Conservation (phyloP, 2,888 invertebrate genomes). For the Sisyra terminalis region DNA sequence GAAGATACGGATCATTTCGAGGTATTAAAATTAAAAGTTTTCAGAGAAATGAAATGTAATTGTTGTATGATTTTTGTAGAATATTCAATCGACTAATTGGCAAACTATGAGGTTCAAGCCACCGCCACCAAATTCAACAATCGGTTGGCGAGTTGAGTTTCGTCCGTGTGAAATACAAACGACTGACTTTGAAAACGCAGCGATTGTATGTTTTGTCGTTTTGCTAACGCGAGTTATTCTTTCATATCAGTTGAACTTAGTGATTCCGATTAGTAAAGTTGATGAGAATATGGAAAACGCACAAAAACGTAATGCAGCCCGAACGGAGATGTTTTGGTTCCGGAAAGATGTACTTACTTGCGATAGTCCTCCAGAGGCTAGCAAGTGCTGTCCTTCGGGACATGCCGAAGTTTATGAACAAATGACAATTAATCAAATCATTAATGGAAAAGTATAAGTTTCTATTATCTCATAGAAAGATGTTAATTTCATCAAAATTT, state of each 20-base stretch:
- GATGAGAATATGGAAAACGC: conserved; percentile 96
- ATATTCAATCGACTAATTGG: conserved; percentile 99
- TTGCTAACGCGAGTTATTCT: conserved; percentile 91
- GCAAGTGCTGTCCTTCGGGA: conserved; percentile 21
- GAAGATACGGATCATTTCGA: conserved; percentile 98
- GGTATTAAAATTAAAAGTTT: too few species aligned
- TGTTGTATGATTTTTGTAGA: conserved; percentile 34
- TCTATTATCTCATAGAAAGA: conserved; percentile 1
- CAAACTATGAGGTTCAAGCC: conserved; percentile 99
- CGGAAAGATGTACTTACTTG: conserved; percentile 54
- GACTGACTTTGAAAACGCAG: conserved; percentile 99
- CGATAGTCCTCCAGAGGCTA: conserved; percentile 27
- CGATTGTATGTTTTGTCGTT: conserved; percentile 94
- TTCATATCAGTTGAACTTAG: conserved; percentile 87
- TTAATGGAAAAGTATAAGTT: conserved; percentile 84
- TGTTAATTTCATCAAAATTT: conserved; percentile 4
- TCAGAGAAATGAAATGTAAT: not conserved
- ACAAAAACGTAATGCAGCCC: conserved; percentile 78
- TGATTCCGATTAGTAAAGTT: conserved; percentile 94
- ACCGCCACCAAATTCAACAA: conserved; percentile 86
- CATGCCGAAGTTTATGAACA: conserved; percentile 42
- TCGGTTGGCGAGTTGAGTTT: conserved; percentile 99
- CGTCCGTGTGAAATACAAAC: conserved; percentile 96
- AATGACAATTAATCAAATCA: conserved; percentile 91
- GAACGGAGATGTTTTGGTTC: conserved; percentile 83